phyloP scores from a whole-genome alignment of 1,140 invertebrate genomes.

The Megalonaias nervosa region DNA sequence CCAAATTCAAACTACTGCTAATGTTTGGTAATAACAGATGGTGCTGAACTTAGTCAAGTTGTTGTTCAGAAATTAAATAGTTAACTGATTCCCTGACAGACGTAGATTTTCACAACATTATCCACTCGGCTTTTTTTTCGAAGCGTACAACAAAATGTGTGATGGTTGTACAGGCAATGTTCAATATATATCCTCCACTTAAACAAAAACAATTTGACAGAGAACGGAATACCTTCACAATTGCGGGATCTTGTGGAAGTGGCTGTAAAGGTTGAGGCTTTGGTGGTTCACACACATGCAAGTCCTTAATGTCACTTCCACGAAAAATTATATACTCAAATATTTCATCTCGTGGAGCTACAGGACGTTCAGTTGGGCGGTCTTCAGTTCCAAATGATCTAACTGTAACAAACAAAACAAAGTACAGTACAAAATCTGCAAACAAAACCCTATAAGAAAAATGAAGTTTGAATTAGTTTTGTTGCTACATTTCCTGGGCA shows the following conservation, averaged over 20 bases:
- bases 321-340: conserved; percentile 99
- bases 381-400: conserved; percentile 99
- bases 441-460: not conserved
- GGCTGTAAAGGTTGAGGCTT: conserved; percentile 73
- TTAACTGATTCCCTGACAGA: too few species aligned
- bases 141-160: too few species aligned
- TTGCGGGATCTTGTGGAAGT: conserved; percentile 74
- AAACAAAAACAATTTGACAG: not conserved
- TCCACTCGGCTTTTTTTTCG: too few species aligned
- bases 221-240: conserved; percentile 65
- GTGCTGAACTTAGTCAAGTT: too few species aligned
- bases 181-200: not conserved
- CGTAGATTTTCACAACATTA: too few species aligned
- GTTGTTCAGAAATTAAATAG: too few species aligned
- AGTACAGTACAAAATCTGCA: not conserved
- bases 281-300: conserved; percentile 88
- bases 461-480: not conserved
- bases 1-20: too few species aligned
- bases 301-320: conserved; percentile 98
- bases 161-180: not conserved
- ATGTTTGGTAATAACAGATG: too few species aligned
- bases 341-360: conserved; percentile 93
- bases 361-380: conserved; percentile 91
- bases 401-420: conserved; percentile 78
- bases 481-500: not conserved